Percentiles rank a stretch among this genome's conserved stretches.
Evolutionary conservation across 2,797 vertebrate genomes (phyloP).

Genomic region (Podarcis lilfordi): DNA sequence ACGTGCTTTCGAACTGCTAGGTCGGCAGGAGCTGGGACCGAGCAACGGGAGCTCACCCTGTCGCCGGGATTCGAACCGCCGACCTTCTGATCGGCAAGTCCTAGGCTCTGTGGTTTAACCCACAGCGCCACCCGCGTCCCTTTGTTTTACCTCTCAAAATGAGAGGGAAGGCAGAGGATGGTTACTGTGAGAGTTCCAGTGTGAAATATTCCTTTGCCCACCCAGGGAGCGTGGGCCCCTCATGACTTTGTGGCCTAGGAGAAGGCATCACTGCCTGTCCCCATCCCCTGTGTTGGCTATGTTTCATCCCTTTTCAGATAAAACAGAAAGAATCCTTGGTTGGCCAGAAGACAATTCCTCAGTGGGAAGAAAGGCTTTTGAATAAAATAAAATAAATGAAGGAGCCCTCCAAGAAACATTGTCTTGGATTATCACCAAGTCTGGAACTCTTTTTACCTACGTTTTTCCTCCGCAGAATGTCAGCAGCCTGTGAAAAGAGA

Average conservation of each 20-base stretch:
- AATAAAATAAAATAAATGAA: too few species aligned
- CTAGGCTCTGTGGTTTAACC: too few species aligned
- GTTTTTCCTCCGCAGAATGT: constrained; percentile 1
- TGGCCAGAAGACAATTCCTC: background rate
- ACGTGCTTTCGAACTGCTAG: too few species aligned
- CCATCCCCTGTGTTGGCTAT: background rate
- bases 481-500: constrained; percentile 11
- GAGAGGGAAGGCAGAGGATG: background rate
- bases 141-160: background rate
- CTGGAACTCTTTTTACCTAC: background rate
- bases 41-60: too few species aligned
- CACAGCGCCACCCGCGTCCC: too few species aligned
- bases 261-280: too few species aligned
- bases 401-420: background rate
- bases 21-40: too few species aligned
- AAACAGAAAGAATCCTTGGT: background rate
- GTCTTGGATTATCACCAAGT: background rate
- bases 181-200: background rate
- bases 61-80: too few species aligned
- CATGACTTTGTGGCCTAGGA: background rate
- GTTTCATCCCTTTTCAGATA: background rate
- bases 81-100: too few species aligned
- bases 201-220: background rate
- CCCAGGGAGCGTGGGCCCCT: too few species aligned
- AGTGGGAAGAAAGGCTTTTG: background rate